A percentile compares a stretch with the other conserved stretches of the same genome.
phyloP scores from a whole-genome alignment of 2,113 vertebrate species.

The Bothrops jararaca region DNA sequence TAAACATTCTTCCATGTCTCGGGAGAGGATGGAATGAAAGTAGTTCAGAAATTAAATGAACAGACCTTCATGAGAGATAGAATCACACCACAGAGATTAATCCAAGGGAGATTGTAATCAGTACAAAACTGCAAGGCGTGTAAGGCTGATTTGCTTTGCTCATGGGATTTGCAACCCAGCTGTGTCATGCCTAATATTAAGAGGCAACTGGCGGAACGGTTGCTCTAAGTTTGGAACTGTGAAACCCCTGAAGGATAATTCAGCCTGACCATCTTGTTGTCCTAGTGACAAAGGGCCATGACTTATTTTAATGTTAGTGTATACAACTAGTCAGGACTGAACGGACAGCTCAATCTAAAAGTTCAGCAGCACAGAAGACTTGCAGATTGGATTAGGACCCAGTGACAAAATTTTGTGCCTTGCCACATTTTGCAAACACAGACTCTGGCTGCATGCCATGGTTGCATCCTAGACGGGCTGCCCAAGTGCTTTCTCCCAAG shows the following conservation, averaged over 20 bases:
- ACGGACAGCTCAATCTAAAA: not conserved
- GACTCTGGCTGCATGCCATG: not conserved
- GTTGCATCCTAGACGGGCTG: not conserved
- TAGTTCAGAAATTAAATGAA: not conserved
- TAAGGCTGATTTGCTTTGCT: not conserved
- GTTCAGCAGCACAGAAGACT: not conserved
- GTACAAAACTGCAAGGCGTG: not conserved
- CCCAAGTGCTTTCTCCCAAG: not conserved
- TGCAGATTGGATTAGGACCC: not conserved
- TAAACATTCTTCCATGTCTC: not conserved
- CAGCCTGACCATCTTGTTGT: conserved; percentile 42
- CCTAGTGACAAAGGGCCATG: conserved; percentile 48
- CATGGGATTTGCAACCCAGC: conserved; percentile 20
- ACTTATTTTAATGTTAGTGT: not conserved
- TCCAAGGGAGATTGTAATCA: not conserved
- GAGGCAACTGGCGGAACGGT: conserved; percentile 24
- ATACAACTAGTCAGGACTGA: not conserved
- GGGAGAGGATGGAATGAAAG: not conserved
- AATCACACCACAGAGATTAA: not conserved
- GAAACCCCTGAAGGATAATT: conserved; percentile 21
- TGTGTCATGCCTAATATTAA: conserved; percentile 17
- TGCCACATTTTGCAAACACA: not conserved
- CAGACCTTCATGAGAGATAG: conserved; percentile 13
- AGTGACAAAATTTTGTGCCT: too few species aligned
- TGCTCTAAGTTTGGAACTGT: conserved; percentile 39